Conservation (phyloP, 2,797 vertebrate genomes). For the Molossus molossus region DNA sequence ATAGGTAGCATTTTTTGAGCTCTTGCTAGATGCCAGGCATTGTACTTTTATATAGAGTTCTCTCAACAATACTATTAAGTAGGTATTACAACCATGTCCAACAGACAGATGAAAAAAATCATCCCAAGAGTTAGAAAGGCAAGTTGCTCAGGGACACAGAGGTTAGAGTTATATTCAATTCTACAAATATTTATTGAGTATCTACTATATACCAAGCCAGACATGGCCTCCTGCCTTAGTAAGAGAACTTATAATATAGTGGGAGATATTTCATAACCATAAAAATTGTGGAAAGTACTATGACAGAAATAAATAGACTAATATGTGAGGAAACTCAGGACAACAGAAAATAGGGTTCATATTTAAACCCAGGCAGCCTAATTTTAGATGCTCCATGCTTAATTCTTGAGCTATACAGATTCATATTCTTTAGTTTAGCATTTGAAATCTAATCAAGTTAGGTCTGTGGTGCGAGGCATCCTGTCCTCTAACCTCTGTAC, state of each 20-base stretch:
- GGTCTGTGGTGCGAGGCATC: background rate
- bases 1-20: slow-evolving; percentile 30
- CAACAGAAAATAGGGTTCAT: background rate
- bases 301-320: background rate
- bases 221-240: slow-evolving; percentile 11
- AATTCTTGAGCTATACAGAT: background rate
- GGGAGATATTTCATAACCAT: slow-evolving; percentile 15
- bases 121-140: background rate
- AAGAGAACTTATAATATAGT: slow-evolving; percentile 4
- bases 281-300: background rate
- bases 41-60: background rate
- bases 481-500: background rate
- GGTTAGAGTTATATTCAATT: background rate
- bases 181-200: background rate
- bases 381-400: slow-evolving; percentile 23
- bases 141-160: slow-evolving; percentile 30
- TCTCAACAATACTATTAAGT: background rate
- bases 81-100: background rate
- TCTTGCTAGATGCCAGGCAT: background rate
- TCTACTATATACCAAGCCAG: background rate
- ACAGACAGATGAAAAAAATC: background rate
- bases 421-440: slow-evolving; percentile 22
- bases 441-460: slow-evolving; percentile 58
- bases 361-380: slow-evolving; percentile 5
- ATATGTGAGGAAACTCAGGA: slow-evolving; percentile 27